Evolutionary conservation across 2,113 vertebrate genomes (phyloP), one percentile per base, ranked within the genome.

Genomic region (Centropristis striata): DNA sequence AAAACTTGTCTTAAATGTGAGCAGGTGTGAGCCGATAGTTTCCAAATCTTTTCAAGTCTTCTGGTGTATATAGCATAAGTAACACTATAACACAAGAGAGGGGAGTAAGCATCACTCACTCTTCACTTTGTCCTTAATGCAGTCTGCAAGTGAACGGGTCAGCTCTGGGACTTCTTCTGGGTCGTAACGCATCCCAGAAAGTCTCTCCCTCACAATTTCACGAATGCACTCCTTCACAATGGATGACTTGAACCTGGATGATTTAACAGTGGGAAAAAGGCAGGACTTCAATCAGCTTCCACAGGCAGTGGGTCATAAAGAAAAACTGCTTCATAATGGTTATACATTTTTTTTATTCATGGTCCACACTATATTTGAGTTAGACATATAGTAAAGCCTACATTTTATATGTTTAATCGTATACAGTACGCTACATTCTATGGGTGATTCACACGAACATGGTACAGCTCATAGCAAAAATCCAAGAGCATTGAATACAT

Each of bases 41-140:
- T n/a, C n/a, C n/a, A n/a, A n/a, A n/a, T n/a, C n/a, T n/a, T n/a
- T n/a, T n/a, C n/a, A n/a, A n/a, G n/a, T n/a, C n/a, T n/a, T n/a
- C n/a, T n/a, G n/a, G n/a, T n/a, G n/a, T n/a, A n/a, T n/a, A n/a
- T n/a, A n/a, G n/a, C n/a, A n/a, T 32, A 32, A 32, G 32, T 32
- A 32, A 32, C 32, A 32, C 3, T 15, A 23, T 2, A 36, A 23
- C 0, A 44, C 23, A 23, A 57, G 39, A 47, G 7, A 47, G 11
- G 1, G 10, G 4, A 73, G 0, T 10, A 39, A 28, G 51, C 1
- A 9, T 60, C 8, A 81, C 90, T 90, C 67, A 99, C 98, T 94
- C 95, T 98, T 98, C 41, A 99, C 93, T 86, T 94, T 96, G 87
- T 97, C 91, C 85, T 96, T 97, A 82, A 99, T 95, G 18, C 32